phyloP scores from a whole-genome alignment of 1,140 invertebrate species.

The Hyphantria cunea region DNA sequence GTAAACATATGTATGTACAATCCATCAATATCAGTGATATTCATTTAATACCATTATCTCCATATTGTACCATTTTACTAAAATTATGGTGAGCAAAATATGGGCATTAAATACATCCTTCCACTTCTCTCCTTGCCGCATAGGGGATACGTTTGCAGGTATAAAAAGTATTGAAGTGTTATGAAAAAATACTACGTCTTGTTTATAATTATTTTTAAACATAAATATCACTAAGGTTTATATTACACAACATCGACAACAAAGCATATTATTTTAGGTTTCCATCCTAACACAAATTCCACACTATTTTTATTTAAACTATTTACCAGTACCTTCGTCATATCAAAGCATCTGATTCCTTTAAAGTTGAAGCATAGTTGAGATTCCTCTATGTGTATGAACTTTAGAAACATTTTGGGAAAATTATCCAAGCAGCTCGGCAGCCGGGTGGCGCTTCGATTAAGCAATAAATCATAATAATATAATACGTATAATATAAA shows the following conservation, averaged over 20 bases:
- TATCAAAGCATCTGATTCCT: constrained; percentile 68
- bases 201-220: too few relatives aligned
- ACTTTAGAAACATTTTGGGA: constrained; percentile 63
- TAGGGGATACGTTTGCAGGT: too few relatives aligned
- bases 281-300: constrained; percentile 22
- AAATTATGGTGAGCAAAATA: too few relatives aligned
- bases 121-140: too few relatives aligned
- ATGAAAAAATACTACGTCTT: too few relatives aligned
- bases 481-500: constrained; percentile 75
- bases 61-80: too few relatives aligned
- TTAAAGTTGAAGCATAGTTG: constrained; percentile 61
- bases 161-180: too few relatives aligned
- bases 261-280: constrained; percentile 17
- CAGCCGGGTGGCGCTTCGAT: constrained; percentile 55
- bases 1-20: too few relatives aligned
- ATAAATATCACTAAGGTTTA: too few relatives aligned
- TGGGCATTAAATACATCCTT: too few relatives aligned
- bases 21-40: too few relatives aligned
- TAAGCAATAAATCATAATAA: constrained; percentile 78
- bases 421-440: constrained; percentile 58
- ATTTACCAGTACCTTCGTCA: constrained; percentile 23
- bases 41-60: too few relatives aligned
- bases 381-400: constrained; percentile 66
- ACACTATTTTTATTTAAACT: constrained; percentile 26
- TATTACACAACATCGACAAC: constrained; percentile 1